Evolutionary conservation across 2,797 vertebrate genomes (phyloP).

Genomic region (Sarcoramphus papa): DNA sequence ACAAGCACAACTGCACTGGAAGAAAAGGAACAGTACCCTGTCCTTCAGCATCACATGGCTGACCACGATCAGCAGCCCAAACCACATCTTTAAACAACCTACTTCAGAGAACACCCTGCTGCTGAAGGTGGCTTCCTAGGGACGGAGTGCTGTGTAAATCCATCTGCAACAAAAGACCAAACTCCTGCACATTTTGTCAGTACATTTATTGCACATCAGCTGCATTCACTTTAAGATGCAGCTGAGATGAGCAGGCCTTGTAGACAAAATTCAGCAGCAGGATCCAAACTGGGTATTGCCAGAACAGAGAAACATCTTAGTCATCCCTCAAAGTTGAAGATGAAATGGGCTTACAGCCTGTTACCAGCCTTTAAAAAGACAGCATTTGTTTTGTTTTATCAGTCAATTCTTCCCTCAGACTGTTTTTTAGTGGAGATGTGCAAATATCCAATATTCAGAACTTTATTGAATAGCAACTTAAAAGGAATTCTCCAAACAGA

Average conservation of each 20-base stretch:
- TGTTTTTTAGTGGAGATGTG: not conserved
- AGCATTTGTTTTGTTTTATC: not conserved
- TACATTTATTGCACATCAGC: not conserved
- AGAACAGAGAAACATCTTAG: conserved; percentile 9
- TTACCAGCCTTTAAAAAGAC: not conserved
- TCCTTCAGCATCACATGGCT: not conserved
- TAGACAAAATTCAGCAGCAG: not conserved
- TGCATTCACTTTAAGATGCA: not conserved
- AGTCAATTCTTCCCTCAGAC: not conserved
- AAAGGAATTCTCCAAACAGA: not conserved
- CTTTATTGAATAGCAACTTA: not conserved
- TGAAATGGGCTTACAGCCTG: not conserved
- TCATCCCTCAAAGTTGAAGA: not conserved
- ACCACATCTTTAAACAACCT: not conserved
- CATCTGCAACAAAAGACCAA: not conserved
- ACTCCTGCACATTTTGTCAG: not conserved
- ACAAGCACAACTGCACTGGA: not conserved
- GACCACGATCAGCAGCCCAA: not conserved
- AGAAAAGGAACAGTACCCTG: not conserved
- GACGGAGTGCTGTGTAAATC: not conserved
- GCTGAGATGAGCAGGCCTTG: not conserved
- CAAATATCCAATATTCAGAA: not conserved
- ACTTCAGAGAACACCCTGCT: not conserved
- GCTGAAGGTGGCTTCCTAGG: not conserved
- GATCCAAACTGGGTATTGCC: not conserved